phyloP scores from a whole-genome alignment of 2,888 invertebrate genomes.

The Archips crataeganus region DNA sequence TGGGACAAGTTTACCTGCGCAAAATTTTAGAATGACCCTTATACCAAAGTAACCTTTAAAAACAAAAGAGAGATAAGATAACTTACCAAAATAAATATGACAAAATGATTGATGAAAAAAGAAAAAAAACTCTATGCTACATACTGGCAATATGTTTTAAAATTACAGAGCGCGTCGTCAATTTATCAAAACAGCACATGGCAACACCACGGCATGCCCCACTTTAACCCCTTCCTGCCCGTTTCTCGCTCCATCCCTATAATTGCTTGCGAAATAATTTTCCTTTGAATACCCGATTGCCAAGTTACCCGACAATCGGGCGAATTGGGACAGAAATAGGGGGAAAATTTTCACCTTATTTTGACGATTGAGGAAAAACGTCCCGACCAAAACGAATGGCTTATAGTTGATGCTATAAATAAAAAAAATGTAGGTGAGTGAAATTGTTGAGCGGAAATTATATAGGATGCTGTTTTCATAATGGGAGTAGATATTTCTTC shows the following conservation, averaged over 20 bases:
- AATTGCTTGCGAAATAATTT: constrained; percentile 64
- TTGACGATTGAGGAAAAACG: constrained; percentile 39
- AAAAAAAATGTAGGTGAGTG: constrained; percentile 9
- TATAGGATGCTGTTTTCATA: constrained; percentile 9
- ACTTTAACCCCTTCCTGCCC: constrained; percentile 21
- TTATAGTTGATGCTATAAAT: constrained; percentile 30
- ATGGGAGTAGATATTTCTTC: not conserved
- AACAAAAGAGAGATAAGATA: too few species aligned
- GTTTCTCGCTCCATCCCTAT: constrained; percentile 52
- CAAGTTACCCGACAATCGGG: constrained; percentile 59
- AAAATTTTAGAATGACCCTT: too few species aligned
- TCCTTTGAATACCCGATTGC: constrained; percentile 63
- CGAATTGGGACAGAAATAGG: constrained; percentile 47
- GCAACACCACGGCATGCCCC: not conserved
- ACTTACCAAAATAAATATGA: too few species aligned
- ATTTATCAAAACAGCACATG: constrained; percentile 15
- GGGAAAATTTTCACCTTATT: constrained; percentile 34
- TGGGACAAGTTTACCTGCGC: too few species aligned
- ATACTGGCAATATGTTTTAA: too few species aligned
- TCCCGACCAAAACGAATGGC: constrained; percentile 23
- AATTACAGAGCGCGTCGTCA: not conserved
- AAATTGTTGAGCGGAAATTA: constrained; percentile 6
- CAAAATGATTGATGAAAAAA: too few species aligned
- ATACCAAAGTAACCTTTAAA: too few species aligned
- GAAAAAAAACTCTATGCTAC: too few species aligned